Evolutionary conservation across 2,888 invertebrate species (phyloP), one percentile per base, ranked within the genome.

Genomic region (Eupeodes luniger): DNA sequence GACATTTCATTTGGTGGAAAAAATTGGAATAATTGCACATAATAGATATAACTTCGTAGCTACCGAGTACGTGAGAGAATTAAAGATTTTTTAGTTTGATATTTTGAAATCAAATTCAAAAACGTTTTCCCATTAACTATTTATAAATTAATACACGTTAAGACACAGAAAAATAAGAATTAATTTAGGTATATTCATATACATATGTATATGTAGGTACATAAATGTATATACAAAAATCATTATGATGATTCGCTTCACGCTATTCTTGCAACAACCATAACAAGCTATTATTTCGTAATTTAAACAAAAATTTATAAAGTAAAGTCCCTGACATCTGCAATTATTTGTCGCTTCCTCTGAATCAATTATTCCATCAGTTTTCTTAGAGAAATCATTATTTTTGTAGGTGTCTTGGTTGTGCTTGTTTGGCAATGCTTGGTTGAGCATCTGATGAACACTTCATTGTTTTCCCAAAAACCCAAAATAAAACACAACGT

Each of bases 311-410:
- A 44, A 79, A 53, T 69, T 64, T 27, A 40, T 27, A 27, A 40
- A 12, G 36, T 70, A 64, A 40, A 80, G 53, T 80, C 76, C 70
- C 70, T 49, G 62, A 70, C 85, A 82, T 59, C 75, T 62, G 78
- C 79, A 86, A 86, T 86, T 86, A 83, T 79, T 79, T 83, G 86
- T 86, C 82, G 75, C 79, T 86, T 86, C 83, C 86, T 75, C 75
- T 27, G 51, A 76, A 75, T 70, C 86, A 86, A 86, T 86, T 86
- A 86, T 66, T 53, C 75, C 69, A 66, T 79, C 83, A 79, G 78
- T 86, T 67, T 80, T 80, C 72, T 76, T 53, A 36, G n/a, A 79
- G 53, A 72, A 72, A 40, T 40, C 47, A 34, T 57, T 59, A 59
- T 70, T 79, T 62, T 75, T 62, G 59, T 72, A 76, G 83, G 83